These are phyloP conservation scores for Chydorus sphaericus DNA, from an alignment of 2,888 invertebrate species.

Conservation along the genomic window DNA sequence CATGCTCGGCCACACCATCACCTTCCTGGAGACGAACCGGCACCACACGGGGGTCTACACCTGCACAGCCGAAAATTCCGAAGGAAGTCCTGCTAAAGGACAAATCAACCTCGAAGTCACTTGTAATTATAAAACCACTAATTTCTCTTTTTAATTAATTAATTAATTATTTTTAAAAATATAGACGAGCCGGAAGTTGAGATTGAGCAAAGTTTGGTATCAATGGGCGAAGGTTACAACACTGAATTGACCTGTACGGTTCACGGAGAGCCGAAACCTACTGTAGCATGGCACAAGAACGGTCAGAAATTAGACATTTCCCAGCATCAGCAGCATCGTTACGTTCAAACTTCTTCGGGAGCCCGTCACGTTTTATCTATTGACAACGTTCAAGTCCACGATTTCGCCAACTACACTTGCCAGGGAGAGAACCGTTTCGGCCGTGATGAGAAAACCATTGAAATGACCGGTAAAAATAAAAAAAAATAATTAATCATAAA, in stretches of 20 bases:
- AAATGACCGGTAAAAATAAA: slow-evolving; percentile 38
- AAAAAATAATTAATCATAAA: not conserved
- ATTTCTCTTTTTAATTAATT: no score
- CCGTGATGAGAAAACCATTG: slow-evolving; percentile 50
- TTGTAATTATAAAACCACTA: slow-evolving; percentile 18
- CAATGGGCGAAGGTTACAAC: slow-evolving; percentile 30
- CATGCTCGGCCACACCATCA: slow-evolving; percentile 29
- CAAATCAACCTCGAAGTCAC: slow-evolving; percentile 17
- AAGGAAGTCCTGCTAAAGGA: slow-evolving; percentile 26
- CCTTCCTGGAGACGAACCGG: slow-evolving; percentile 25
- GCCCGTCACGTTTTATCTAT: slow-evolving; percentile 42
- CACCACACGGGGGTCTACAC: slow-evolving; percentile 32
- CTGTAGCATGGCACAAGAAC: slow-evolving; percentile 53
- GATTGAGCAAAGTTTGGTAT: slow-evolving; percentile 30
- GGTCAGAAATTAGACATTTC: slow-evolving; percentile 45
- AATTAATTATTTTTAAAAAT: not conserved
- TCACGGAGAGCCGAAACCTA: slow-evolving; percentile 30
- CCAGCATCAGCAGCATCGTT: slow-evolving; percentile 6
- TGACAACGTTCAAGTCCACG: slow-evolving; percentile 48
- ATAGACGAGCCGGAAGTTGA: slow-evolving; percentile 32
- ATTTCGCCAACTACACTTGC: slow-evolving; percentile 57
- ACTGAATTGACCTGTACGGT: slow-evolving; percentile 33
- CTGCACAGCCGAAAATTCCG: slow-evolving; percentile 33
- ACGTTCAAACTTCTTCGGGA: slow-evolving; percentile 16
- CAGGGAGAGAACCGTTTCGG: slow-evolving; percentile 54